Evolutionary conservation across 2,797 vertebrate species (phyloP).

Genomic region (Sitta carolinensis): DNA sequence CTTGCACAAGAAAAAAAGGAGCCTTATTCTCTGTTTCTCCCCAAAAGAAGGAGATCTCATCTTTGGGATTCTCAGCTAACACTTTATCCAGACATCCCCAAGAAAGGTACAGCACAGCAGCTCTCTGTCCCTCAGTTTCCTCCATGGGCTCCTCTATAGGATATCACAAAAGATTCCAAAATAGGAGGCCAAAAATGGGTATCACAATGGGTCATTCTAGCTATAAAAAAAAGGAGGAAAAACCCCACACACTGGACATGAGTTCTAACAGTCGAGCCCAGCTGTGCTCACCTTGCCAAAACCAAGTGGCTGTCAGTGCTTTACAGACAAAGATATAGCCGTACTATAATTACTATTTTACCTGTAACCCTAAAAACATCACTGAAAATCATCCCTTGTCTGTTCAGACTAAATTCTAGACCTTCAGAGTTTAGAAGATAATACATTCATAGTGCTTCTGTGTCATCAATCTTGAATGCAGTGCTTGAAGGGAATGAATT

Average conservation of each 20-base stretch:
- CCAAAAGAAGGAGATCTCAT: background rate
- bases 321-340: background rate
- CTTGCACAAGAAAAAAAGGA: background rate
- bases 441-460: background rate
- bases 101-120: background rate
- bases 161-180: background rate
- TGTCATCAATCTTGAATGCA: background rate
- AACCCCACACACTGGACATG: rapidly evolving
- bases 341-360: background rate
- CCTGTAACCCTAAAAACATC: background rate
- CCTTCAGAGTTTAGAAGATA: background rate
- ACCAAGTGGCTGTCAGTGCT: background rate
- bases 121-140: background rate
- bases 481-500: background rate
- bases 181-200: background rate
- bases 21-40: background rate
- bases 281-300: background rate
- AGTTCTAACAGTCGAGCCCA: background rate
- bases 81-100: background rate
- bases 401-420: background rate
- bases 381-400: background rate
- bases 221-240: background rate
- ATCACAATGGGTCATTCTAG: background rate
- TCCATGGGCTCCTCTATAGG: background rate
- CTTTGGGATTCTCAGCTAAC: background rate